phyloP scores from a whole-genome alignment of 2,797 vertebrate genomes.

The Silurus aristotelis region DNA sequence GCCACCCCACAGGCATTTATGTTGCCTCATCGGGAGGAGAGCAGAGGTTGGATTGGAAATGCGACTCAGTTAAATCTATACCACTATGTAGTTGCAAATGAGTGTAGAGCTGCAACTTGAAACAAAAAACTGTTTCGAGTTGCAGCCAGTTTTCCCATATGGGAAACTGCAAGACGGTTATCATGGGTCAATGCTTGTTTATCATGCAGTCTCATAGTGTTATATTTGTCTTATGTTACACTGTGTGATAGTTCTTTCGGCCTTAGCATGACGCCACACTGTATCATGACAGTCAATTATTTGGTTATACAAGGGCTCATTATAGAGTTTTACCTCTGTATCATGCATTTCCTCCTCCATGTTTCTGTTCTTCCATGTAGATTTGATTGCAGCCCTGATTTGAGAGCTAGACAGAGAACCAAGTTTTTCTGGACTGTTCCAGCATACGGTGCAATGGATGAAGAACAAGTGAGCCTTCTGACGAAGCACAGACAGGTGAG shows the following conservation, averaged over 20 bases:
- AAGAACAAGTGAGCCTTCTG: conserved; percentile 34
- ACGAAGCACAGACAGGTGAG: conserved; percentile 41
- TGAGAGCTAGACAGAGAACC: conserved; percentile 1
- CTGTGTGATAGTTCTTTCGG: background rate
- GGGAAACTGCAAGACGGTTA: background rate
- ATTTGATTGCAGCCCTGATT: background rate
- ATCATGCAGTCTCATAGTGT: conserved; percentile 11
- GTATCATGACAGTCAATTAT: background rate
- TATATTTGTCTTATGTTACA: background rate
- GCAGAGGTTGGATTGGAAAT: conserved; percentile 28
- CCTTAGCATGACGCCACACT: background rate
- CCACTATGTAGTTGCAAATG: conserved; percentile 20
- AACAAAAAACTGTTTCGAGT: background rate
- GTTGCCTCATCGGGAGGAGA: conserved; percentile 36
- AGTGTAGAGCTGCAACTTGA: background rate
- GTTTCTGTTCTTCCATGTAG: background rate
- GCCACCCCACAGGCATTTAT: conserved; percentile 43
- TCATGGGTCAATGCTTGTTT: conserved; percentile 6
- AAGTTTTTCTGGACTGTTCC: background rate
- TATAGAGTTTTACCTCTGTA: background rate
- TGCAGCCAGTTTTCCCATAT: background rate
- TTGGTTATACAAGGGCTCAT: background rate
- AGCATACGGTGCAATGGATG: conserved; percentile 12
- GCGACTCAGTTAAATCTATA: conserved; percentile 5
- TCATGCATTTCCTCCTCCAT: background rate